phyloP scores from a whole-genome alignment of 2,888 invertebrate genomes.

The Dusona sp. region DNA sequence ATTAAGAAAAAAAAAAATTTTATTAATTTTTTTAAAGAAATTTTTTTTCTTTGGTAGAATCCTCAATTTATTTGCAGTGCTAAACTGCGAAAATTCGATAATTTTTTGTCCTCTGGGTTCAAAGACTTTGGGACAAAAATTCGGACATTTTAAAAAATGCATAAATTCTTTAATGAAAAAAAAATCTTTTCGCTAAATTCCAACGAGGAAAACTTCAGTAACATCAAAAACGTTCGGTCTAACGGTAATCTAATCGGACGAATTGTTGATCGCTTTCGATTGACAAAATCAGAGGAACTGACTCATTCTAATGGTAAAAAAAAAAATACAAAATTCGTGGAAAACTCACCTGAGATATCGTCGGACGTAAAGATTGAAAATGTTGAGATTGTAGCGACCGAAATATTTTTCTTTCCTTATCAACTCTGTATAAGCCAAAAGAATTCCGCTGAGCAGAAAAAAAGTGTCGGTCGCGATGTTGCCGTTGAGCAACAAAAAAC shows the following conservation, averaged over 20 bases:
- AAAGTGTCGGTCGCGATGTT: constrained; percentile 82
- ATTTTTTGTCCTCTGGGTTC: neutral
- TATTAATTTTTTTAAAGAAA: neutral
- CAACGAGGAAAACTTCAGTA: too few species aligned
- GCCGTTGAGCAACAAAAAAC: constrained; percentile 80
- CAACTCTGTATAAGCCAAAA: constrained; percentile 78
- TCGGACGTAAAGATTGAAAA: constrained; percentile 88
- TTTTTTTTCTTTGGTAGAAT: neutral
- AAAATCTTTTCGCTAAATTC: too few species aligned
- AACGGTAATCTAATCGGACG: too few species aligned
- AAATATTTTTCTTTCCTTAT: constrained; percentile 70
- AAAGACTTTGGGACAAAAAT: neutral
- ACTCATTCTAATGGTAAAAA: neutral
- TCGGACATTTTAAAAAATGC: too few species aligned
- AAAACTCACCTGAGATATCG: constrained; percentile 88
- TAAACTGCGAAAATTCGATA: neutral
- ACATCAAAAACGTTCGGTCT: too few species aligned
- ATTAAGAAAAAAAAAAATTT: neutral
- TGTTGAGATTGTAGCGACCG: constrained; percentile 84
- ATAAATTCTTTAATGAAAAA: too few species aligned
- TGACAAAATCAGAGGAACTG: neutral
- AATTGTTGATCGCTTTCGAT: neutral
- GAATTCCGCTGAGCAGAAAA: constrained; percentile 80
- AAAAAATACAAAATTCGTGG: neutral
- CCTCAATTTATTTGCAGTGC: neutral